Evolutionary conservation across 2,797 vertebrate species (phyloP), one percentile per base, ranked within the genome.

Genomic region (Falco columbarius): DNA sequence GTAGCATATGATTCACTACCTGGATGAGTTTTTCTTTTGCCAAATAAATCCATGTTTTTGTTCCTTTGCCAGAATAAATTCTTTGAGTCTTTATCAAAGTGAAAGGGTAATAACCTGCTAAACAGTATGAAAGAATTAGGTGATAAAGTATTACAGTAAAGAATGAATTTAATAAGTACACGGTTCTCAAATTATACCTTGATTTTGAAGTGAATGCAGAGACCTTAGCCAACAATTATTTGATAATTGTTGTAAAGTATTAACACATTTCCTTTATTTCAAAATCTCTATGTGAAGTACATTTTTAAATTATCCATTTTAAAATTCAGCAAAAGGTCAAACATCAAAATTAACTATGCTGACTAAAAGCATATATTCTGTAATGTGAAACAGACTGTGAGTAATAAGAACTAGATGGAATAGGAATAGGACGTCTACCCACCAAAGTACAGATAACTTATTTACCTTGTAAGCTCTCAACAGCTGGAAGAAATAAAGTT

Each of bases 61-160:
- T 93, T 96, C 89, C 51, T 94, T 93, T 96, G 95, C 92, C 95
- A 96, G 88, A 87, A 76, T 73, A 95, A 97, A 87, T 75, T 85
- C 88, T 97, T 93, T 94, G 95, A 96, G 94, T 70, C 47, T 95
- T 94, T 97, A 94, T 95, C 95, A 94, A 95, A 96, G 93, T 91
- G 84, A 97, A 96, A 92, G 82, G 61, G 54, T 92, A 96, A 92
- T 95, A 94, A 89, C 79, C 59, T 89, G 51, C 81, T 94, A 94
- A 93, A 90, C 23, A 9, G 42, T 91, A 62, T 46, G 73, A 88
- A 95, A 92, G 55, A 96, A 97, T 90, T 94, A 73, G 83, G 73
- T 94, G 90, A 90, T 93, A 95, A 97, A 95, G 85, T 81, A 68
- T 87, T 94, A 68, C 71, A 81, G 56, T 71, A 89, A 85, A 91